These are phyloP conservation scores for Carollia perspicillata DNA, from an alignment of 2,113 vertebrate species.

Conservation along the genomic window DNA sequence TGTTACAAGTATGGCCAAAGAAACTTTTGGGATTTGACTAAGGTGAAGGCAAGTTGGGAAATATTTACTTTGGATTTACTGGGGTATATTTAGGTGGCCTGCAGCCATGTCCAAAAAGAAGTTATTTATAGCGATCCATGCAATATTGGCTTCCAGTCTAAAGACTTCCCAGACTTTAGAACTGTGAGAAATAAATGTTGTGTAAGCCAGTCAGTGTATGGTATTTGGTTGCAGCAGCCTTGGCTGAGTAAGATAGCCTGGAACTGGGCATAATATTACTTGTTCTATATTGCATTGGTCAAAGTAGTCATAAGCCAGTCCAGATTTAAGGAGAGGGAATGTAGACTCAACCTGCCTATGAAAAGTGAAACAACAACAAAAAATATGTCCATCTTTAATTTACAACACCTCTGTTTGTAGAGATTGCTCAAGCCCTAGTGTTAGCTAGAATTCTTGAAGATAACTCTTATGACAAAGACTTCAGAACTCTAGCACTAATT, in stretches of 20 bases:
- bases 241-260: neutral
- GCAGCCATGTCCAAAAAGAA: too few species aligned
- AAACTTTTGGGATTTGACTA: too few species aligned
- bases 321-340: neutral
- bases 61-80: too few species aligned
- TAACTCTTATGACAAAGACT: neutral
- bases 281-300: neutral
- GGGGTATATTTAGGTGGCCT: too few species aligned
- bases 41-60: too few species aligned
- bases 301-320: neutral
- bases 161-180: neutral
- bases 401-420: neutral
- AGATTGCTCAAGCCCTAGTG: neutral
- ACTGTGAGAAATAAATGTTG: neutral
- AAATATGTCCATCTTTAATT: neutral
- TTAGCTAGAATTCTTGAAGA: slow-evolving; percentile 10
- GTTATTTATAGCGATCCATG: too few species aligned
- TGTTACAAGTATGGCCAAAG: too few species aligned
- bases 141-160: too few species aligned
- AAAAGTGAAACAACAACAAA: neutral
- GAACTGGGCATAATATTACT: neutral
- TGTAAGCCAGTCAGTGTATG: neutral
- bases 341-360: neutral
- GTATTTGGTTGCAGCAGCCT: neutral
- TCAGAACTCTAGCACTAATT: neutral